phyloP scores from a whole-genome alignment of 2,888 invertebrate genomes.

The Lepidocyrtinus sp. region DNA sequence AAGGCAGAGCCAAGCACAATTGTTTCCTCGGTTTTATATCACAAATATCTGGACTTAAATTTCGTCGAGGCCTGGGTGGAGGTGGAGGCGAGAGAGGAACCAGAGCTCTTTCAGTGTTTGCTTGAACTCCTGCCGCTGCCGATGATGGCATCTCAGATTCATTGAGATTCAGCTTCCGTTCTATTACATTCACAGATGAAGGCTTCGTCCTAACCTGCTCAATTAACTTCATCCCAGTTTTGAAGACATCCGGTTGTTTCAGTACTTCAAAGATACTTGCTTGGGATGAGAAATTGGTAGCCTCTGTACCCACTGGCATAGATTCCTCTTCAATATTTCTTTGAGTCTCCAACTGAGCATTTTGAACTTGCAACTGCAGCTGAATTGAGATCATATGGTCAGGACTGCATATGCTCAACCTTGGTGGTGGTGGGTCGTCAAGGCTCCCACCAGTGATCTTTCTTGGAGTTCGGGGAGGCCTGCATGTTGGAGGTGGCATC shows the following conservation, averaged over 20 bases:
- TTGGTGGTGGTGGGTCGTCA: not conserved
- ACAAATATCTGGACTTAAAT: slow-evolving; percentile 62
- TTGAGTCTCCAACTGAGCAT: not conserved
- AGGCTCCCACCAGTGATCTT: slow-evolving; percentile 19
- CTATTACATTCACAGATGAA: slow-evolving; percentile 21
- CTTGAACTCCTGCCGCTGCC: not conserved
- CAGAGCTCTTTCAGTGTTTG: slow-evolving; percentile 26
- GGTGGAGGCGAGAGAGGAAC: slow-evolving; percentile 26
- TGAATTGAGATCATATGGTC: not conserved
- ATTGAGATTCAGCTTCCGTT: not conserved
- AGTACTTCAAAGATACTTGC: slow-evolving; percentile 36
- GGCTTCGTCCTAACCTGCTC: not conserved
- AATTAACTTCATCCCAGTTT: slow-evolving; percentile 48
- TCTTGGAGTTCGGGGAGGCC: slow-evolving; percentile 54
- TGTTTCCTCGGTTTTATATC: slow-evolving; percentile 50
- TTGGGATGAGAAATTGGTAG: not conserved
- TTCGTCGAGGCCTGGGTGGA: slow-evolving; percentile 36
- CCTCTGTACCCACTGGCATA: slow-evolving; percentile 35
- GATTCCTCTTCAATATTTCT: slow-evolving; percentile 15
- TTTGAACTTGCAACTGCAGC: no score
- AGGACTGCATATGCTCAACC: slow-evolving; percentile 13
- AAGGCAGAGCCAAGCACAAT: slow-evolving; percentile 12
- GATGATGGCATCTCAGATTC: not conserved
- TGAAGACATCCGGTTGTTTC: slow-evolving; percentile 45
- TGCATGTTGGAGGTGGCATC: slow-evolving; percentile 54